These are phyloP conservation scores for Hydrocynus forskahlii DNA, from an alignment of 2,797 vertebrate species.

Conservation along the genomic window DNA sequence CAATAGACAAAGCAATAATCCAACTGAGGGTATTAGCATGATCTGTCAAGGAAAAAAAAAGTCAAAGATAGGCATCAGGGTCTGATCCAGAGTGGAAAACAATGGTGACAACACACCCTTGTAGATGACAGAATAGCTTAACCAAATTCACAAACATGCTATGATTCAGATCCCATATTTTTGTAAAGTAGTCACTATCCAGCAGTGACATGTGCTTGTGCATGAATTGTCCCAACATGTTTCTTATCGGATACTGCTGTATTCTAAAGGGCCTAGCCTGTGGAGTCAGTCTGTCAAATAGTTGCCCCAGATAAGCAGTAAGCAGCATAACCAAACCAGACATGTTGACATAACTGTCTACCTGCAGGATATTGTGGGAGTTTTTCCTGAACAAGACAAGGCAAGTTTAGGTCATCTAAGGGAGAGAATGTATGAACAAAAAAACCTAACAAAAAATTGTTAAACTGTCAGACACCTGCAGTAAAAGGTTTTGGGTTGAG, in stretches of 20 bases:
- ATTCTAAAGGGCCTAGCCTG: slow-evolving; percentile 2
- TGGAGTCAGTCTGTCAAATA: slow-evolving; percentile 9
- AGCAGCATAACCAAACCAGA: slow-evolving; percentile 33
- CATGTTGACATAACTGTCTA: slow-evolving; percentile 35
- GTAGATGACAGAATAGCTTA: slow-evolving; percentile 15
- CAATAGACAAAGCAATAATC: slow-evolving; percentile 17
- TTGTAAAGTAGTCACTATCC: slow-evolving; percentile 37
- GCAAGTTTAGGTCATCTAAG: slow-evolving; percentile 37
- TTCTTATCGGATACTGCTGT: slow-evolving; percentile 37
- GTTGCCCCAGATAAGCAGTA: slow-evolving; percentile 41
- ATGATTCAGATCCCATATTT: slow-evolving; percentile 19
- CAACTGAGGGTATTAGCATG: neutral
- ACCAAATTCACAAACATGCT: neutral
- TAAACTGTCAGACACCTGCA: slow-evolving; percentile 7
- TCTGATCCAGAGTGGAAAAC: slow-evolving; percentile 5
- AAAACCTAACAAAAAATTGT: neutral
- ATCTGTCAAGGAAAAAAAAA: slow-evolving; percentile 28
- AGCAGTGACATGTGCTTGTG: slow-evolving; percentile 53
- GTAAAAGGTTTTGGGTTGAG: neutral
- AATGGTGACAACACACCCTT: slow-evolving; percentile 4
- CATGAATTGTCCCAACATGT: slow-evolving; percentile 62
- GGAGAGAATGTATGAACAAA: neutral
- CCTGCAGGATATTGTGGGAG: neutral
- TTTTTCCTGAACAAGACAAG: slow-evolving; percentile 31
- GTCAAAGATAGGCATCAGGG: neutral